These are phyloP conservation scores for Heliconius himera DNA, from an alignment of 1,140 invertebrate genomes.

Conservation along the genomic window DNA sequence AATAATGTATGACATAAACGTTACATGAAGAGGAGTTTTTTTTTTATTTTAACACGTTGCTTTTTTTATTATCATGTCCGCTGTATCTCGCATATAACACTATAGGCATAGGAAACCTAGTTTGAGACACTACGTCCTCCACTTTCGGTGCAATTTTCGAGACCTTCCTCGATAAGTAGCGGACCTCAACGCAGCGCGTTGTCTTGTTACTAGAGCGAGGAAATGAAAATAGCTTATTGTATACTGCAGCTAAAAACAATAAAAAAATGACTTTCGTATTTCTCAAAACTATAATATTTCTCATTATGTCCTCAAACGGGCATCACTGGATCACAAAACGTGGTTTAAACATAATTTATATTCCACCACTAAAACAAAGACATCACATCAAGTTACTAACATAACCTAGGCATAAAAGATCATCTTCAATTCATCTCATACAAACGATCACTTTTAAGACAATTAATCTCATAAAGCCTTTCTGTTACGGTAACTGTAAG, in stretches of 20 bases:
- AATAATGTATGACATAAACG: not conserved
- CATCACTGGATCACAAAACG: not conserved
- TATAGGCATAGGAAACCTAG: too few relatives aligned
- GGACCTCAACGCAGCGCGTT: too few relatives aligned
- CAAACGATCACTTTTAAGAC: conserved; percentile 16
- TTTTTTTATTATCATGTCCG: too few relatives aligned
- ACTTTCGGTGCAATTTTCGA: too few relatives aligned
- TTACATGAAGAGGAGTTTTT: not conserved
- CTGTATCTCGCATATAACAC: too few relatives aligned
- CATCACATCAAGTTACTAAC: not conserved
- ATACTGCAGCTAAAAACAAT: too few relatives aligned
- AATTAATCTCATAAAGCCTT: conserved; percentile 8
- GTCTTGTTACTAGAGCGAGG: too few relatives aligned
- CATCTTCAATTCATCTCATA: not conserved
- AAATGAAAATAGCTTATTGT: too few relatives aligned
- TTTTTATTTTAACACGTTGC: not conserved
- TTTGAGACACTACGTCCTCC: too few relatives aligned
- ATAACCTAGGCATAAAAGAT: conserved; percentile 2
- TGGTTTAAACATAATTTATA: not conserved
- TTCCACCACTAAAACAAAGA: not conserved
- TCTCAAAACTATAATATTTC: too few relatives aligned
- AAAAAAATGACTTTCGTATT: too few relatives aligned
- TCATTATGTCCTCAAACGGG: not conserved
- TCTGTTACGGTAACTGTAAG: conserved; percentile 44
- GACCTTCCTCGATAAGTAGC: too few relatives aligned